Evolutionary conservation across 2,113 vertebrate species (phyloP), one percentile per base, ranked within the genome.

Genomic region (Pterocles gutturalis): DNA sequence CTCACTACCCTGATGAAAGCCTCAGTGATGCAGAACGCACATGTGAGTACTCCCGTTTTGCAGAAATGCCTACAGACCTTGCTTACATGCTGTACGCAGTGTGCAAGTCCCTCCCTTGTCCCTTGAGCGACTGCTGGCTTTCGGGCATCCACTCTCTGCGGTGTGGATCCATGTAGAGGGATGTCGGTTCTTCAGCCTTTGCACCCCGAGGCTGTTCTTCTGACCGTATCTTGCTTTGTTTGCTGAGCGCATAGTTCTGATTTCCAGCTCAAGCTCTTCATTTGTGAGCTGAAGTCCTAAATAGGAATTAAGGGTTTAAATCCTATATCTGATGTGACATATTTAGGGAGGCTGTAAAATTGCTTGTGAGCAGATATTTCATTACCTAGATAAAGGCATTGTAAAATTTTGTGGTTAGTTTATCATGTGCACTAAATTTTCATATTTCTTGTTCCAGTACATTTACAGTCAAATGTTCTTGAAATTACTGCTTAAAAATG

Each of bases 41-140:
- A 12, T 43, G n/a, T 48, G 54, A 77, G 54, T 78, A 77, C 31
- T 45, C 34, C 10, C 0, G 4, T 36, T 65, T 72, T 48, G 18
- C 20, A 54, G 43, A 75, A 43, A 45, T 48, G 43, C 18, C 57
- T 62, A 16, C 28, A 71, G 21, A 54, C n/a, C 28, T 66, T 82
- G 26, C 43, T 88, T 53, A 49, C 26, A 4, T 10, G 2, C 20
- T 19, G 0, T 14, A 28, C 1, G 0, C 26, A n/a, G 7, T 18
- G 3, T 46, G 17, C 20, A 28, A 26, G 55, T 83, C 66, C 36
- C 34, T 70, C 24, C 11, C 13, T 57, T 54, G 15, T 87, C 41
- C 19, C 19, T 72, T n/a, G 38, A 54, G 4, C 0, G 2, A 9
- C 58, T 55, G 58, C 21, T 91, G 72, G 5, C 61, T 77, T 87